Conservation (phyloP, 2,888 invertebrate species). For the Tachina lurida region DNA sequence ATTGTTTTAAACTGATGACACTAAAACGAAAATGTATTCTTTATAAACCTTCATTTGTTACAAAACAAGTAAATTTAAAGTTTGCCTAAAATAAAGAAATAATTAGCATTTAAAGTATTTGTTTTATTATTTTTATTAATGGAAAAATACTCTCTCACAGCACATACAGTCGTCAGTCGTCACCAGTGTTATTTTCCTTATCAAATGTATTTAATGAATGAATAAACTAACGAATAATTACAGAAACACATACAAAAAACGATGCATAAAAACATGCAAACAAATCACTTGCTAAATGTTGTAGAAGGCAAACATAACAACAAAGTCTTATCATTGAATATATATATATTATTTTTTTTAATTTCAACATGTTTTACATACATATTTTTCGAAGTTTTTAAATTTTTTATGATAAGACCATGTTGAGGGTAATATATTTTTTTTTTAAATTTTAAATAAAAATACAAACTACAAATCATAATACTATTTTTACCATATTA, state of each 20-base stretch:
- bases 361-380: background rate
- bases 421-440: background rate
- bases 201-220: constrained; percentile 9
- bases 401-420: background rate
- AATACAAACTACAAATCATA: constrained; percentile 54
- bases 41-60: too few relatives aligned
- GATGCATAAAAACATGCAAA: constrained; percentile 2
- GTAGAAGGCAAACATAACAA: background rate
- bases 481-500: constrained; percentile 45
- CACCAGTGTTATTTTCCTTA: constrained; percentile 28
- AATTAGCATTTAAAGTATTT: constrained; percentile 11
- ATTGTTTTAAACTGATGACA: too few relatives aligned
- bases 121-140: constrained; percentile 37
- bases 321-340: constrained; percentile 7
- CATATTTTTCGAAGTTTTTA: background rate
- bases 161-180: constrained; percentile 30
- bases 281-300: background rate
- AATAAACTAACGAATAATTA: constrained; percentile 6
- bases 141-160: constrained; percentile 58
- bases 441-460: constrained; percentile 13
- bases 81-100: constrained; percentile 6
- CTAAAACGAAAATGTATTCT: too few relatives aligned
- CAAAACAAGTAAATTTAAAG: background rate
- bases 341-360: background rate
- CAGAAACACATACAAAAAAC: background rate